Percentiles rank a stretch among this genome's conserved stretches.
Conservation (phyloP, 2,888 invertebrate species). For the Choristoneura rosaceana region DNA sequence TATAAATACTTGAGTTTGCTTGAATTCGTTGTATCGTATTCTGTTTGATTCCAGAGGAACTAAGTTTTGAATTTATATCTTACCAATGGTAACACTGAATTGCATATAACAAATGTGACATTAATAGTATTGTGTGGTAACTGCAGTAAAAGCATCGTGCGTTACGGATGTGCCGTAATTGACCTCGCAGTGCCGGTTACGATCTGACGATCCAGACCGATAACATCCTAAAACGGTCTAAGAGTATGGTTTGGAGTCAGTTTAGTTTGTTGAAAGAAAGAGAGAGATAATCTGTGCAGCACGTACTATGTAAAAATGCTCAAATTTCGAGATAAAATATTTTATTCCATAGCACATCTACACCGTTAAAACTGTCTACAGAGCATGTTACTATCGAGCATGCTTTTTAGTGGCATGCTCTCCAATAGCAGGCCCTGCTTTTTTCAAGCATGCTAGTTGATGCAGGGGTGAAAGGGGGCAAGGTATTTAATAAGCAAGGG, state of each 20-base stretch:
- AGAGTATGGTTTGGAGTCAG: no score
- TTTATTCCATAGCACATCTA: no score
- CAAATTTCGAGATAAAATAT: neutral
- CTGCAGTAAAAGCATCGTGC: constrained; percentile 72
- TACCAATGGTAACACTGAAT: neutral
- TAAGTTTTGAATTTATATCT: neutral
- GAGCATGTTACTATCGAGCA: no score
- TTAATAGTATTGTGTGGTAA: constrained; percentile 52
- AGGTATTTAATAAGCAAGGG: no score
- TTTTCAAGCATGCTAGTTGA: no score
- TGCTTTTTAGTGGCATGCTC: no score
- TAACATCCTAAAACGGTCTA: neutral
- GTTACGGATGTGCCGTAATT: constrained; percentile 60
- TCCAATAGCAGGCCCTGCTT: no score
- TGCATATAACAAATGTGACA: constrained; percentile 29
- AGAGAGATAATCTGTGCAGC: neutral
- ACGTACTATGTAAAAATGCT: neutral
- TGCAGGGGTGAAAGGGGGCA: no score
- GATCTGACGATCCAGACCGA: constrained; percentile 49
- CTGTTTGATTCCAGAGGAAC: neutral
- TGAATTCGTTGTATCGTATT: neutral
- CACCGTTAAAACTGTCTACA: no score
- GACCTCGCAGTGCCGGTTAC: constrained; percentile 53
- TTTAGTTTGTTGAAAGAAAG: neutral
- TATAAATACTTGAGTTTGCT: neutral